Evolutionary conservation across 2,113 vertebrate species (phyloP), one percentile per base, ranked within the genome.

Genomic region (Grus americana): DNA sequence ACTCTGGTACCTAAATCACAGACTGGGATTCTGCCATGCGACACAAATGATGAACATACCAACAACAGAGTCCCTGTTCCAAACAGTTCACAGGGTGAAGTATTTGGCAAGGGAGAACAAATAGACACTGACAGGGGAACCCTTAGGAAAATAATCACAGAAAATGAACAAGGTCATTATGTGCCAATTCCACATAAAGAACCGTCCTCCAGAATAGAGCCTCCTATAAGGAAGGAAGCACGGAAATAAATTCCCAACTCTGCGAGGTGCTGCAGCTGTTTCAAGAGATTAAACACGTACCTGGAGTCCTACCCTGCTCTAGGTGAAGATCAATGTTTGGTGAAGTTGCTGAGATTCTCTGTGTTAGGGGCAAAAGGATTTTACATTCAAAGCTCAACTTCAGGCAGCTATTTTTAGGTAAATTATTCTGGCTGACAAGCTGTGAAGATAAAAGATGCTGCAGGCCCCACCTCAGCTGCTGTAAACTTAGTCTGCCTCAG

Each of bases 371-470:
- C 74, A 83, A 61, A 75, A 82, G 49, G 67, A 76, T 90, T 95
- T 92, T 70, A 63, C 67, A 86, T 94, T 92, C 86, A 66, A 74
- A 94, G 63, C 88, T 65, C 75, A 80, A 79, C 63, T 81, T 75
- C 92, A 86, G 52, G 49, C 40, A 72, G 88, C 84, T 94, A 92
- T 96, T 97, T 97, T 95, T 94, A 95, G 95, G 88, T 79, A 61
- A 87, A 91, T 93, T 85, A 87, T 95, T 87, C 92, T 61, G 66
- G 26, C 72, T 91, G 95, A 85, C 91, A 91, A 82, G 70, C 92
- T 91, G 67, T 44, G 89, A 91, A 89, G 82, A 93, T 95, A 83
- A 92, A 96, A 88, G 92, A 94, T 80, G 81, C 92, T 86, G 82
- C 88, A 78, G 82, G 83, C 58, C 65, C 71, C 80, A 97, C 90